Evolutionary conservation across 2,113 vertebrate genomes (phyloP), one percentile per base, ranked within the genome.

Genomic region (Bagarius yarrelli): DNA sequence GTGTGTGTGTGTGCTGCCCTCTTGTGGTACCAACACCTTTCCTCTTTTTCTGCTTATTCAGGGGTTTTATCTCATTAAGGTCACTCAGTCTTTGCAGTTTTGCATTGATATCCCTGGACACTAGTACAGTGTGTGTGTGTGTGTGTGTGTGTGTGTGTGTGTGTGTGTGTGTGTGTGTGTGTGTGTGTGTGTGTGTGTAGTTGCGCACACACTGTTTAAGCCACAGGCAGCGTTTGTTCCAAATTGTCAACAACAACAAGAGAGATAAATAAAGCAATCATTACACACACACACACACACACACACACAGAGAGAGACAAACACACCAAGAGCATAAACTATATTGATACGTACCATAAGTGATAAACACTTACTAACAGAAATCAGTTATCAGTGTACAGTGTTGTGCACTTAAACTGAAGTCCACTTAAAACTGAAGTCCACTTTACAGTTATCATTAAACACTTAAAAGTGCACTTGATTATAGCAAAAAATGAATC

Each of bases 41-140:
- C 3, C 44, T 52, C 30, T 76, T 56, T 75, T 76, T 34, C 55
- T 59, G 73, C 55, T 19, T 0, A 60, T 44, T 57, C 23, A 76
- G 55, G 21, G 23, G 5, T 76, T 76, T 76, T 44, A 36, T 76
- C 34, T 60, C 53, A 59, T 59, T 60, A 76, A 25, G 56, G 32
- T 59, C 34, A 60, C 55, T 25, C 56, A 40, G 23, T 59, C 32
- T 59, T 5, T 74, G 52, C 72, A 74, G 52, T 57, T 76, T 76
- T 47, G 60, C 55, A 60, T 76, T 44, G 60, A 40, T 44, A 60
- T 76, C 73, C 15, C 32, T 60, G 32, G 56, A 76, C 44, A 88
- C 87, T 85, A 80, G 83, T 79, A 57, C 40, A 61, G 78, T 74
- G 72, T 34, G n/a, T 40, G 66, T 84, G 77, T 81, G 78, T 63